Conservation (phyloP, 2,888 invertebrate species). For the Hedychridium roseum region DNA sequence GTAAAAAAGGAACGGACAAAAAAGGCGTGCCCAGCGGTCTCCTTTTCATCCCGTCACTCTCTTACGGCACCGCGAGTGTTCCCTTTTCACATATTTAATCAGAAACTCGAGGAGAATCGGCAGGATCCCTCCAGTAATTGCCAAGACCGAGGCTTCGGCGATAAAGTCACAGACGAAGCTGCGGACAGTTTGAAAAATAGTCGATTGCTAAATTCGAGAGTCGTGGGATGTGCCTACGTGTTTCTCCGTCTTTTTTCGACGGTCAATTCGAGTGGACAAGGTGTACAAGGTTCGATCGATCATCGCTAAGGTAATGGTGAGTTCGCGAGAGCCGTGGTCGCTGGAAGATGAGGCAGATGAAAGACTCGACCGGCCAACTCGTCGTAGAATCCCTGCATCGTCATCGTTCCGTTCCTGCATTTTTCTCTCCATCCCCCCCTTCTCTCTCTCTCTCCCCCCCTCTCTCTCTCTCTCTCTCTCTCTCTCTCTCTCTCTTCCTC, state of each 20-base stretch:
- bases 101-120: no score
- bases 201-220: no score
- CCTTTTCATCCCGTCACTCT: constrained; percentile 1
- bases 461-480: background rate
- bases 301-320: constrained; percentile 20
- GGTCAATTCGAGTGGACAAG: no score
- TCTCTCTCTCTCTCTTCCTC: background rate
- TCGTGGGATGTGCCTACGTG: no score
- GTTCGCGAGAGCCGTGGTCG: constrained; percentile 20
- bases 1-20: background rate
- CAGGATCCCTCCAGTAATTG: no score
- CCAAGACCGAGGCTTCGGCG: no score
- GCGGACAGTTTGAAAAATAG: no score
- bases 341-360: constrained; percentile 5
- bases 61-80: background rate
- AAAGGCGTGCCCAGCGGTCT: constrained; percentile 4
- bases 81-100: background rate
- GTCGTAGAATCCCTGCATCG: background rate
- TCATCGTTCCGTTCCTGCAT: background rate
- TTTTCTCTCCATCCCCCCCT: background rate
- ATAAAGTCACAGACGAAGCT: no score
- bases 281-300: constrained; percentile 30
- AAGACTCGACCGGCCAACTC: background rate
- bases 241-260: background rate
- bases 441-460: background rate